Percentiles rank a stretch among this genome's conserved stretches.
phyloP scores from a whole-genome alignment of 2,888 invertebrate genomes.

The Trissoscelio sp. region DNA sequence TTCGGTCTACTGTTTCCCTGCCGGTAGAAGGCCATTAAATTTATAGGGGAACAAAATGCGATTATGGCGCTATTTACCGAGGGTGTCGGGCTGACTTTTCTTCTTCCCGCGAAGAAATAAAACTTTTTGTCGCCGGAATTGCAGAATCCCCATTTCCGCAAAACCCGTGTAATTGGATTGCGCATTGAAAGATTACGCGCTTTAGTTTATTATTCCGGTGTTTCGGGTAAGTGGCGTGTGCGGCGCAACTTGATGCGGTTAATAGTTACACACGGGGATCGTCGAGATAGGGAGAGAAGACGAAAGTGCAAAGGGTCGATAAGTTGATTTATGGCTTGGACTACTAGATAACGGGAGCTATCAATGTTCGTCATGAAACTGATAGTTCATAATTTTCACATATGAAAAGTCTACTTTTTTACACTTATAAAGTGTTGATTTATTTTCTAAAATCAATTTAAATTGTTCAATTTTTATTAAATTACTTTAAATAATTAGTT shows the following conservation, averaged over 20 bases:
- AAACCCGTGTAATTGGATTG: constrained; percentile 60
- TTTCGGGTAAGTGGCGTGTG: constrained; percentile 53
- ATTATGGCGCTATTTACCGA: constrained; percentile 59
- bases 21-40: constrained; percentile 48
- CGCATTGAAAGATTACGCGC: constrained; percentile 53
- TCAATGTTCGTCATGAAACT: constrained; percentile 26
- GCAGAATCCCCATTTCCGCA: constrained; percentile 41
- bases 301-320: constrained; percentile 56
- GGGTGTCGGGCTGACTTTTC: constrained; percentile 49
- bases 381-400: constrained; percentile 19
- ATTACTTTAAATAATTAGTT: too few species aligned
- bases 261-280: constrained; percentile 45
- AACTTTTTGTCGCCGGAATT: constrained; percentile 55
- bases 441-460: too few species aligned
- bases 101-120: constrained; percentile 33
- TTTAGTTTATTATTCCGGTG: constrained; percentile 46
- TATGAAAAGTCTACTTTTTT: background rate
- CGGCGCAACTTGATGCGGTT: constrained; percentile 51
- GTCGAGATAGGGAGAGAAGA: constrained; percentile 37
- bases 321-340: constrained; percentile 46
- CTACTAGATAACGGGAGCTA: constrained; percentile 23
- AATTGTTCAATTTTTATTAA: too few species aligned
- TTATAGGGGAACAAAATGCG: constrained; percentile 57
- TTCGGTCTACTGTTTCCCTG: constrained; percentile 32
- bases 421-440: background rate